These are phyloP conservation scores for Lasius platythorax DNA, from an alignment of 2,888 invertebrate genomes.

Conservation along the genomic window DNA sequence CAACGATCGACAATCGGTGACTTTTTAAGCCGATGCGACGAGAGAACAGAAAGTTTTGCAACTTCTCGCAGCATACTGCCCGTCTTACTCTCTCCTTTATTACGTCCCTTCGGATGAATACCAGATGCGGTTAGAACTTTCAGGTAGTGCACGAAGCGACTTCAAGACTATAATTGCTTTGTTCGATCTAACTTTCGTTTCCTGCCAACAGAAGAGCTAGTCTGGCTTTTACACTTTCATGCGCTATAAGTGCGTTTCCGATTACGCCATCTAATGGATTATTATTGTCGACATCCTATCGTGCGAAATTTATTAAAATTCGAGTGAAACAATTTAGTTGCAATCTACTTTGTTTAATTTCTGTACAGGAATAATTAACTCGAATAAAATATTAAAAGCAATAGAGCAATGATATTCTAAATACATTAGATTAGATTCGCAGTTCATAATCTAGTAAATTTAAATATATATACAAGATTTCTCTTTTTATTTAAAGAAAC, in stretches of 20 bases:
- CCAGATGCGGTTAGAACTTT: conserved; percentile 78
- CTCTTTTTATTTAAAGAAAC: background rate
- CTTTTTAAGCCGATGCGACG: conserved; percentile 70
- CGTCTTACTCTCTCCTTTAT: conserved; percentile 76
- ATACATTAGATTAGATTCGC: background rate
- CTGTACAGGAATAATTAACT: background rate
- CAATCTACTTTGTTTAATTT: background rate
- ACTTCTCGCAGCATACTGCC: conserved; percentile 71
- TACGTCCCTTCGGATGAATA: conserved; percentile 77
- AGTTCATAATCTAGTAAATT: conserved; percentile 18
- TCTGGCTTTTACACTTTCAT: conserved; percentile 65
- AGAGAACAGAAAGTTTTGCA: conserved; percentile 69
- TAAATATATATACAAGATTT: background rate
- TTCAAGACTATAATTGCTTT: conserved; percentile 78
- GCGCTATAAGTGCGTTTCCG: conserved; percentile 66
- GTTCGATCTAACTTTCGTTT: conserved; percentile 76
- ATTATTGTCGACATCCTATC: conserved; percentile 46
- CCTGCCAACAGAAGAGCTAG: conserved; percentile 60
- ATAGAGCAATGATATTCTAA: background rate
- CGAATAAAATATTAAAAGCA: background rate
- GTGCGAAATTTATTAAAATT: conserved; percentile 32
- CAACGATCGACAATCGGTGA: conserved; percentile 73
- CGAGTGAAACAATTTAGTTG: background rate
- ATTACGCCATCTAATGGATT: conserved; percentile 48
- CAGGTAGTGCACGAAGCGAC: conserved; percentile 69